Base-by-base conservation (phyloP, 2,888 invertebrate species). In the Metacarcinus magister region DNA sequence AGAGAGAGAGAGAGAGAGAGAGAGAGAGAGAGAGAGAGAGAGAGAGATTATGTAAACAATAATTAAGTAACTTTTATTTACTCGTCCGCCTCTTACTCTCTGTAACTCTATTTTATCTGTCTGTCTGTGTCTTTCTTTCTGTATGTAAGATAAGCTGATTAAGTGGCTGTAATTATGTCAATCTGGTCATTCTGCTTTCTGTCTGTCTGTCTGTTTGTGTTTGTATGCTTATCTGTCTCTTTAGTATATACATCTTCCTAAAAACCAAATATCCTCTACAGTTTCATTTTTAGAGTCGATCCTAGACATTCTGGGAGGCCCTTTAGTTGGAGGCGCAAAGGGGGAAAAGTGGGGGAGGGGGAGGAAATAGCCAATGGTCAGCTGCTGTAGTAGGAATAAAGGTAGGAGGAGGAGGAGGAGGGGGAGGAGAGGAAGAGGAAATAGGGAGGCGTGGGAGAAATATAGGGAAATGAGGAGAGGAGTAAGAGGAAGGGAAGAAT, bases 141-240 rank as follows among this genome's bases (percentile, higher is more conserved):
- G 48, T 48, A 48, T 10, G 48, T 48, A 13, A 54, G 10, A 54
- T 16, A 67, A 67, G 19, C n/a, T 48, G 54, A 54, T 19, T 54
- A 13, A 2, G 2, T 54, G 54, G 16, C 54, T 13, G 54, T 13
- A 3, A 54, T 13, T 10, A 19, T 2, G 39, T 54, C 54, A 54
- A 19, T 54, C 54, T 19, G 19, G 54, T 13, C 54, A 54, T 54
- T 54, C 54, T 10, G 39, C 39, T 39, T 39, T 39, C 39, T 39
- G 39, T 39, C 39, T 54, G 54, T 54, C 8, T 90, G 90, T 90
- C 13, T 90, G 90, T 90, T 19, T 90, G 90, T 90, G 43, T 90
- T 3, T 90, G 90, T 90, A 43, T 39, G 90, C 32, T 3, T 39
- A 19, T 90, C 3, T 90, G 0, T 7, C 39, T 28, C 0, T 90